Evolutionary conservation across 2,797 vertebrate genomes (phyloP).

Genomic region (Paedocypris micromegethes): DNA sequence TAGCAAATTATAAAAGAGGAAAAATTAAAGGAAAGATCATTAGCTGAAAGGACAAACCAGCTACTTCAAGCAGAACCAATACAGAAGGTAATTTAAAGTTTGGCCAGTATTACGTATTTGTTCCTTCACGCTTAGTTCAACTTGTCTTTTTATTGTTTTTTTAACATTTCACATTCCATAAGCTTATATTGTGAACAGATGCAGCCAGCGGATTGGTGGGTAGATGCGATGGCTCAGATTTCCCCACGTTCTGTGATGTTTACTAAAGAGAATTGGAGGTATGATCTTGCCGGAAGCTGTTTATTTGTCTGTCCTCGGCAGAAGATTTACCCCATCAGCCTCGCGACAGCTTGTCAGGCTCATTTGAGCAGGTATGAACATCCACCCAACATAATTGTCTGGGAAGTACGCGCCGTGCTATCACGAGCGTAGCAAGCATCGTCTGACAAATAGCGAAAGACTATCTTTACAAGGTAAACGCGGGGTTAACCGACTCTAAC

Average conservation of each 20-base stretch:
- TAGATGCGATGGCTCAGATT: slow-evolving; percentile 36
- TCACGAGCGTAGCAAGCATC: neutral
- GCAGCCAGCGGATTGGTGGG: slow-evolving; percentile 7
- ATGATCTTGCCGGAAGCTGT: slow-evolving; percentile 30
- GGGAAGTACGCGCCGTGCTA: neutral
- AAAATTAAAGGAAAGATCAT: too few relatives aligned
- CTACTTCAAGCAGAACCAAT: too few relatives aligned
- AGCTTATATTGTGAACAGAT: slow-evolving; percentile 11
- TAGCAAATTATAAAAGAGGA: too few relatives aligned
- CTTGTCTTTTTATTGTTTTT: neutral
- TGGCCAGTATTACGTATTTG: too few relatives aligned
- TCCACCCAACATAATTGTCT: slow-evolving; percentile 20
- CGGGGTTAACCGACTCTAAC: too few relatives aligned
- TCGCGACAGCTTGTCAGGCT: slow-evolving; percentile 13
- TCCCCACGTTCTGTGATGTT: slow-evolving; percentile 30
- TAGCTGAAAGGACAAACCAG: too few relatives aligned
- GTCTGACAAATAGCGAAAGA: slow-evolving; percentile 1
- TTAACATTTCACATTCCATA: neutral
- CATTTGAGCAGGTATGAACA: slow-evolving; percentile 15
- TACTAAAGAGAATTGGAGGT: slow-evolving; percentile 15
- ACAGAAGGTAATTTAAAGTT: too few relatives aligned
- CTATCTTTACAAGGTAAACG: too few relatives aligned
- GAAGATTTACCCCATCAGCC: slow-evolving; percentile 15
- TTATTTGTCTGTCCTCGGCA: slow-evolving; percentile 6
- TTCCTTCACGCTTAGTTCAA: neutral